phyloP scores from a whole-genome alignment of 2,888 invertebrate genomes.

The Drosophila neonasuta region DNA sequence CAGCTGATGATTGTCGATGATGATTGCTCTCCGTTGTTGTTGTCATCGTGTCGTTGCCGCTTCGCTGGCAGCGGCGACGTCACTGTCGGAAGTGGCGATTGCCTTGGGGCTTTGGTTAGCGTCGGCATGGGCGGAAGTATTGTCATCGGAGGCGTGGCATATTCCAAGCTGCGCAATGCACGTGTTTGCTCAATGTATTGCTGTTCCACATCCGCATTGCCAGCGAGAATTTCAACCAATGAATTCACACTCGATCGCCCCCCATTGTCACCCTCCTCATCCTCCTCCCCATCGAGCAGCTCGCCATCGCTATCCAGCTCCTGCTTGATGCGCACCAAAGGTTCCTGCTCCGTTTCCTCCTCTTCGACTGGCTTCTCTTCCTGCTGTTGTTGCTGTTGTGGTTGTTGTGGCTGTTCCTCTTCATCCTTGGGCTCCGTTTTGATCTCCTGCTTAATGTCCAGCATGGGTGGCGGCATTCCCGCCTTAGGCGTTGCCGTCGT shows the following conservation, averaged over 20 bases:
- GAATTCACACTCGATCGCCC: slow-evolving; percentile 68
- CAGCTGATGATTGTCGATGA: slow-evolving; percentile 56
- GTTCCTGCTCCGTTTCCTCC: neutral
- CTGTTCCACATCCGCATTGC: slow-evolving; percentile 64
- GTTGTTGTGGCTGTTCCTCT: slow-evolving; percentile 19
- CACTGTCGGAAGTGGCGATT: neutral
- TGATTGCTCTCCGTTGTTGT: slow-evolving; percentile 41
- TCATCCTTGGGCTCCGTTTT: slow-evolving; percentile 72
- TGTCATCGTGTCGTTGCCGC: slow-evolving; percentile 52
- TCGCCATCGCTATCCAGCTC: slow-evolving; percentile 54
- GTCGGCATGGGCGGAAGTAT: slow-evolving; percentile 49
- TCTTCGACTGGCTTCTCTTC: slow-evolving; percentile 4
- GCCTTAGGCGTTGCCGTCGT: slow-evolving; percentile 21
- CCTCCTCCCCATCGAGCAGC: slow-evolving; percentile 37
- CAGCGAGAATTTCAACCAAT: slow-evolving; percentile 62
- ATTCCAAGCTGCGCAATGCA: slow-evolving; percentile 36
- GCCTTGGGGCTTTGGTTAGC: slow-evolving; percentile 49
- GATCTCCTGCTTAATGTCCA: slow-evolving; percentile 77
- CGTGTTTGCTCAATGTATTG: slow-evolving; percentile 66
- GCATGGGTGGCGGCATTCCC: slow-evolving; percentile 69
- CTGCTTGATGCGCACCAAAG: slow-evolving; percentile 44
- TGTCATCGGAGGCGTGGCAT: slow-evolving; percentile 8
- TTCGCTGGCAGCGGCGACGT: slow-evolving; percentile 9
- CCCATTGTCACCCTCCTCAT: slow-evolving; percentile 58
- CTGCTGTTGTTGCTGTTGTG: neutral